Base-by-base conservation (phyloP, 2,888 invertebrate genomes). In the Allygus modestus region DNA sequence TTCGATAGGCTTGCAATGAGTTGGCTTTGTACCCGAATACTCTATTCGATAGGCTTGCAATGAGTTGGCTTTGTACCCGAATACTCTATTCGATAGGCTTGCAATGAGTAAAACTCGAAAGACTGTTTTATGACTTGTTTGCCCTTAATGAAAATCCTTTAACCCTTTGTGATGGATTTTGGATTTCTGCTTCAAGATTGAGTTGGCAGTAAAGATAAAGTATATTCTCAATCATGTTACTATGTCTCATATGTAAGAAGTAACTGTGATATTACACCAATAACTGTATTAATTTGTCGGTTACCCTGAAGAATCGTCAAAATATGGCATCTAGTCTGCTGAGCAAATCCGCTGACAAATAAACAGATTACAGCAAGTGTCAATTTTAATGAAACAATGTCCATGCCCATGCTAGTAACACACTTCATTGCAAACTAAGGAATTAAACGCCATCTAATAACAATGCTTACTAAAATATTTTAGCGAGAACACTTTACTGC, bases 341-440 rank as follows among this genome's bases (percentile, higher is more conserved):
- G 51, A 51, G n/a, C 69, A 15, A 2, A 69, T 20, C 28, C 69
- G 33, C 69, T 15, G 28, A 69, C 4, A 23, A 69, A 69, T 69
- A 69, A 69, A 69, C 11, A 69, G 5, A 69, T 69, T 69, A 20
- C 69, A 69, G 69, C 69, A 20, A 69, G 69, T 69, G 69, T 69
- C 2, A 69, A 20, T 2, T 69, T 69, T 69, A 20, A 69, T 20
- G 51, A 69, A 69, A 69, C 69, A 69, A 69, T 20, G 69, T 69
- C 69, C 23, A 5, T 69, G 2, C 4, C 69, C 9, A 69, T 69
- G 33, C 69, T 20, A 7, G n/a, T 9, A 69, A 11, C 2, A 51
- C 51, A 51, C 17, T 69, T 69, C 23, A 4, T 69, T 11, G 69
- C 69, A 15, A 69, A 69, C n/a, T 5, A 69, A 20, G 69, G 69